Conservation (phyloP, 2,888 invertebrate species). For the Caenorhabditis uteleia region DNA sequence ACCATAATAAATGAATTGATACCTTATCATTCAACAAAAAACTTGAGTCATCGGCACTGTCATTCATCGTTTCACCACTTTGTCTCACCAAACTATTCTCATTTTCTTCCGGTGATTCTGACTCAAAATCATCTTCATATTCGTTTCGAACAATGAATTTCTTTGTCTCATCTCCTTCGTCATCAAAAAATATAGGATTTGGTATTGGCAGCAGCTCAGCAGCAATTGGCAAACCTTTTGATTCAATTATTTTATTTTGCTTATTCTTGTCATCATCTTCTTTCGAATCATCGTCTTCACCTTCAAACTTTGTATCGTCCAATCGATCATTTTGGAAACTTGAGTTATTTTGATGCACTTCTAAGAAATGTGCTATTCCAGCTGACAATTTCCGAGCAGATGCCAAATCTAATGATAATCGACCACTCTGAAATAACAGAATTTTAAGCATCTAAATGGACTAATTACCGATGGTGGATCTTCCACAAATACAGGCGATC, state of each 20-base stretch:
- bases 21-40: constrained; percentile 21
- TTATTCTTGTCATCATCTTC: too few relatives aligned
- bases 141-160: constrained; percentile 13
- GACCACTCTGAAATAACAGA: too few relatives aligned
- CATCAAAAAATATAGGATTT: not conserved
- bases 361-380: constrained; percentile 12
- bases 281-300: not conserved
- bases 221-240: too few relatives aligned
- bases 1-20: not conserved
- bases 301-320: not conserved
- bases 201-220: not conserved
- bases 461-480: too few relatives aligned
- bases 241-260: too few relatives aligned
- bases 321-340: not conserved
- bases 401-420: constrained; percentile 14
- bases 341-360: not conserved
- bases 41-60: constrained; percentile 24
- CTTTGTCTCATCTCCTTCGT: constrained; percentile 27
- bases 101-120: constrained; percentile 2
- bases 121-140: constrained; percentile 14
- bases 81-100: not conserved
- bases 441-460: too few relatives aligned
- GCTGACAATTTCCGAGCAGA: constrained; percentile 19
- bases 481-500: too few relatives aligned
- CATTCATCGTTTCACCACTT: not conserved